Base-by-base conservation (phyloP, 2,888 invertebrate genomes). In the Caenorhabditis panamensis region DNA sequence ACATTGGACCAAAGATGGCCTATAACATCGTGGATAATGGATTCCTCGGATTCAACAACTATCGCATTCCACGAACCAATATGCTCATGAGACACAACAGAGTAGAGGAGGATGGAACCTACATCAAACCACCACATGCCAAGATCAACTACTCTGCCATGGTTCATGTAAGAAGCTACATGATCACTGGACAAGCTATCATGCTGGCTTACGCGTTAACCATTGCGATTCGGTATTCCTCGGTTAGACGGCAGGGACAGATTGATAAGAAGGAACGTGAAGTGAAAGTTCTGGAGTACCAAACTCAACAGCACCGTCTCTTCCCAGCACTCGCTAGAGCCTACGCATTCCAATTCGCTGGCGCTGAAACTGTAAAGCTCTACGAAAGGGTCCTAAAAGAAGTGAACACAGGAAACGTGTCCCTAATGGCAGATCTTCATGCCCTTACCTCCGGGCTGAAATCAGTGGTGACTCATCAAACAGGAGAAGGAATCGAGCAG, bases 21-120 rank as follows among this genome's bases (percentile, higher is more conserved):
- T 96, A 96, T 94, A 95, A 95, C 89, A 94, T 94, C 0, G 94
- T 95, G 26, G 97, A 97, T 91, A 97, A 97, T 91, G 97, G 97
- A 0, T 97, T 95, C 92, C 93, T 97, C 53, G 95, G 95, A 2
- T 94, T 98, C 82, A 94, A 95, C 73, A 93, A 95, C 87, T 94
- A 96, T 11, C 93, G 96, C 85, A 95, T 97, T 91, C 97, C 97
- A 0, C 93, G 96, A 61, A 94, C 94, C 13, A 93, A 95, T 84
- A 95, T 97, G 96, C 92, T 97, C 20, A 97, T 97, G 96, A 96
- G 95, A 92, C 95, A 96, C 92, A 94, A 95, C 53, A 94, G 81
- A 72, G 84, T 86, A 9, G 68, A 78, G 20, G 59, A 59, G 16
- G 95, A 96, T 92, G 96, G 96, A 18, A 95, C 95, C 5, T 96